phyloP scores from a whole-genome alignment of 2,797 vertebrate genomes.

The Acipenser oxyrinchus region DNA sequence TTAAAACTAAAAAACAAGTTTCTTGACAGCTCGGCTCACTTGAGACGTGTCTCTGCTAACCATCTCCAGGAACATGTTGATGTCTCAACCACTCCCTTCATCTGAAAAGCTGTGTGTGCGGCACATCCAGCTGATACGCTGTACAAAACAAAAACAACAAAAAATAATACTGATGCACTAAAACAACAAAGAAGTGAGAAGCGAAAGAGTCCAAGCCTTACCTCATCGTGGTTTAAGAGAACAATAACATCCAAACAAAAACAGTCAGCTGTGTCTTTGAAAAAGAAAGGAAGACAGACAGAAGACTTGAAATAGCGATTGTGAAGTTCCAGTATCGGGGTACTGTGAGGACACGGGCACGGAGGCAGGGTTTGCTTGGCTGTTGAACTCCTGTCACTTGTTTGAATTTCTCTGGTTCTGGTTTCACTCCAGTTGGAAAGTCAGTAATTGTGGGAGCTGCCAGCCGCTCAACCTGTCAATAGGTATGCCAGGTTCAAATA shows the following conservation, averaged over 20 bases:
- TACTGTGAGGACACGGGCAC: conserved; percentile 32
- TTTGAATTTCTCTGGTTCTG: conserved; percentile 43
- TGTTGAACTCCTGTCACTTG: conserved; percentile 37
- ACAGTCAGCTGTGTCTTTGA: background rate
- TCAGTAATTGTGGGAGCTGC: conserved; percentile 42
- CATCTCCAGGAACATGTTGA: background rate
- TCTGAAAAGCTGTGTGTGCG: background rate
- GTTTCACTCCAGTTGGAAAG: conserved; percentile 51
- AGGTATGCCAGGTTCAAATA: too few species aligned
- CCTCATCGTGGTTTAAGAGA: background rate
- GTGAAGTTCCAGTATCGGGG: conserved; percentile 19
- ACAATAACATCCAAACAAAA: background rate
- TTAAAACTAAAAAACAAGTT: background rate
- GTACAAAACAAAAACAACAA: background rate
- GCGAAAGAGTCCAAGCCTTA: background rate
- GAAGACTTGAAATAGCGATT: background rate
- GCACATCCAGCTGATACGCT: background rate
- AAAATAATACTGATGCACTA: background rate
- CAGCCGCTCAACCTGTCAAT: conserved; percentile 17
- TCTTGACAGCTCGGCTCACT: background rate
- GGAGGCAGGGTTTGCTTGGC: conserved; percentile 34
- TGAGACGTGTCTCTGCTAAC: background rate
- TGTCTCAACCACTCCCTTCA: background rate
- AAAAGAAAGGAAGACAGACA: background rate
- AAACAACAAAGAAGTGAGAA: background rate